Evolutionary conservation across 2,888 invertebrate genomes (phyloP), one percentile per base, ranked within the genome.

Genomic region (Polyommatus icarus): DNA sequence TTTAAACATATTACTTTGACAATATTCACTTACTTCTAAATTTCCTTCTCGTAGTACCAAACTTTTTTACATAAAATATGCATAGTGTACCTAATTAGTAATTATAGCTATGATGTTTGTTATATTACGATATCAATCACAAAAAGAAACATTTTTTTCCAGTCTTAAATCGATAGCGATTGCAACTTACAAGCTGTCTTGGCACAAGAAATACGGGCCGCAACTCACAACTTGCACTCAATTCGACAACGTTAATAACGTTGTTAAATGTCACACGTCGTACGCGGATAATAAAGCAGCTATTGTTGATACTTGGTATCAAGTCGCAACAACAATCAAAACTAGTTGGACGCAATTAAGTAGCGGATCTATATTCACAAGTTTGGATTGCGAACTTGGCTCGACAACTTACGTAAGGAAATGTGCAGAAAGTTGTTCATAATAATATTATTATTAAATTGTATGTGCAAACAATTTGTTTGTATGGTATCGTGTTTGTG

Each of bases 231-330:
- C 84, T 83, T 32, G 78, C 79, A 82, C 83, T 86, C 85, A 86
- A 85, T 87, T 85, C 85, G 86, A 83, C 80, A 83, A 84, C 84
- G 83, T 83, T 82, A 79, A 80, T 76, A 72, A 61, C 67, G 29
- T 61, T 72, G 54, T 54, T 50, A 50, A 54, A 24, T 15, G 50
- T 75, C 18, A 54, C 50, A 54, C 54, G 20, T 72, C 46, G 29
- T 50, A 54, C 18, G 54, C 50, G 29, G 75, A 75, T 54, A 73
- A 73, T 73, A 75, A 75, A 75, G 46, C 77, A 77, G 75, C 73
- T 77, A 72, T 80, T 76, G 40, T 61, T 76, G 57, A 12, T 59
- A 59, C 50, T 76, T 12, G 29, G 20, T 50, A 75, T 29, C 54
- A 75, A 75, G 24, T 75, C 24, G 18, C 50, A 75, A 75, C 75